phyloP scores from a whole-genome alignment of 1,140 invertebrate genomes.

The Nautilus pompilius region DNA sequence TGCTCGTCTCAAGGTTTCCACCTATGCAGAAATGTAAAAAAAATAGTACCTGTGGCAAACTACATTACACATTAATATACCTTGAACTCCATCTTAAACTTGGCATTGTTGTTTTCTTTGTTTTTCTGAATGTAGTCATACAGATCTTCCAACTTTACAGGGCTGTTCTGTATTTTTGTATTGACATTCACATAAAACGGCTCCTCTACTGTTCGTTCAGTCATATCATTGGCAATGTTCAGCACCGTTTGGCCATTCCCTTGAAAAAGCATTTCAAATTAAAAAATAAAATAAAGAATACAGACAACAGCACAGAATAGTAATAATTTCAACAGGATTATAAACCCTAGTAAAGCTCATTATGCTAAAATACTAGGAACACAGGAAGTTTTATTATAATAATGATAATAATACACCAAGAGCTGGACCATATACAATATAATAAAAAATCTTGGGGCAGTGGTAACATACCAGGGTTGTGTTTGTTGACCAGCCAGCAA shows the following conservation, averaged over 20 bases:
- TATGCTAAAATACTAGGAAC: not conserved
- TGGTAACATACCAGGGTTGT: too few relatives aligned
- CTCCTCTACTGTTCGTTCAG: constrained; percentile 23
- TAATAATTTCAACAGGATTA: not conserved
- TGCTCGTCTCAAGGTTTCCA: not conserved
- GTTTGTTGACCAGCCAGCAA: too few relatives aligned
- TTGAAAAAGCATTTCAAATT: not conserved
- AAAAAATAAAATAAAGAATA: not conserved
- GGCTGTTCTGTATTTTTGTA: constrained; percentile 31
- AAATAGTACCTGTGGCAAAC: not conserved
- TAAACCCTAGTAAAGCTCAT: not conserved
- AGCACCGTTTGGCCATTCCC: too few relatives aligned
- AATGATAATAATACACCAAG: too few relatives aligned
- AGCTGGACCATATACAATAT: too few relatives aligned
- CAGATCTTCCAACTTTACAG: constrained; percentile 27
- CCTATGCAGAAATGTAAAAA: not conserved
- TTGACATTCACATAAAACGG: constrained; percentile 43
- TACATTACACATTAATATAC: constrained; percentile 11
- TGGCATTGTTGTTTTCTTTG: constrained; percentile 32
- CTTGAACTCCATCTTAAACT: constrained; percentile 39
- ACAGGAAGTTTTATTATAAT: not conserved
- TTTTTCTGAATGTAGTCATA: constrained; percentile 34
- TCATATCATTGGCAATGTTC: not conserved
- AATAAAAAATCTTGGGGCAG: too few relatives aligned
- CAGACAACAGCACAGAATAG: not conserved